These are phyloP conservation scores for Hylaeus volcanicus DNA, from an alignment of 1,140 invertebrate species.

Conservation along the genomic window DNA sequence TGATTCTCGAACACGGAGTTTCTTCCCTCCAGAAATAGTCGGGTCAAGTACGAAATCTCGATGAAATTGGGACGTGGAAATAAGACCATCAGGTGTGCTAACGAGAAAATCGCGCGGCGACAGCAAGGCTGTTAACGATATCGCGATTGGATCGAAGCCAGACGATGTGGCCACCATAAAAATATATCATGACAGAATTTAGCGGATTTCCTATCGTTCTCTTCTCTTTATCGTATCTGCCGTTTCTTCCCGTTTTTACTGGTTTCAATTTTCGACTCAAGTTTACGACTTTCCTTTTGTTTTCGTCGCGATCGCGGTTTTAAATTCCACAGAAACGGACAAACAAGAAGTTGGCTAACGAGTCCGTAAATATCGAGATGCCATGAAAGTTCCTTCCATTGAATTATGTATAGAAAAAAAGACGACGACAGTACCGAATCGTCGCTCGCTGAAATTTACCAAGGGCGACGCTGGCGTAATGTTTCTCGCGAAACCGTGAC, in stretches of 20 bases:
- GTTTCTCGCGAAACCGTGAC: not conserved
- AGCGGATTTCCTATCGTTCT: slow-evolving; percentile 3
- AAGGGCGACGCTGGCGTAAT: not conserved
- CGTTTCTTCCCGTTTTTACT: not conserved
- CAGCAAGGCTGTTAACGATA: slow-evolving; percentile 9
- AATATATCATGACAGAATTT: slow-evolving; percentile 6
- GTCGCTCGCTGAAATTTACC: not conserved
- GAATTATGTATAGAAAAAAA: not conserved
- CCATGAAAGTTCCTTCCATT: not conserved
- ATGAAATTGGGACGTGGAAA: not conserved
- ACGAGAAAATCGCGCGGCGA: slow-evolving; percentile 13
- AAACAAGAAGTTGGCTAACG: not conserved
- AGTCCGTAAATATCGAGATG: not conserved
- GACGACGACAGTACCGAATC: not conserved
- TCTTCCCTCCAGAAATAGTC: not conserved
- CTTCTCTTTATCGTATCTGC: not conserved
- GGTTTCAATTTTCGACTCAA: not conserved
- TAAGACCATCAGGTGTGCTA: not conserved
- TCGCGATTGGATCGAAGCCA: slow-evolving; percentile 19
- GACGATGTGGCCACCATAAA: slow-evolving; percentile 11
- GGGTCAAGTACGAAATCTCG: not conserved
- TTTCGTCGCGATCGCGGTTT: not conserved
- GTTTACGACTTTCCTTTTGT: not conserved
- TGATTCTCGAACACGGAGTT: not conserved
- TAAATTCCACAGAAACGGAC: not conserved